Conservation (phyloP, 2,113 vertebrate genomes). For the Brachypteracias leptosomus region DNA sequence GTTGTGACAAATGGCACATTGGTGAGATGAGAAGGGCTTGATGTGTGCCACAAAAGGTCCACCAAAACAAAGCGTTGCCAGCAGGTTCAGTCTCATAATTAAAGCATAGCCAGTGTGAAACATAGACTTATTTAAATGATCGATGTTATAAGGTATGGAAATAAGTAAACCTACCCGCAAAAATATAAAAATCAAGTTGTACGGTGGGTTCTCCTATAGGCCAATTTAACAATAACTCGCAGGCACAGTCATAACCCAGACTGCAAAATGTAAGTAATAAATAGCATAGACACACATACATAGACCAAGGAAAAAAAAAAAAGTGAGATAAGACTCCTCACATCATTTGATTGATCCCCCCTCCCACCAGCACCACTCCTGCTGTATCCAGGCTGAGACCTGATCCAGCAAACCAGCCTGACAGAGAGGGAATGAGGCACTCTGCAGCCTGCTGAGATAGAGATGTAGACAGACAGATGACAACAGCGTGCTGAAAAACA, state of each 20-base stretch:
- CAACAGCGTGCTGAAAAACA: background rate
- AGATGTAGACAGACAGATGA: background rate
- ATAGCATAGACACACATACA: background rate
- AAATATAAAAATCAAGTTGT: background rate
- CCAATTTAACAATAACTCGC: background rate
- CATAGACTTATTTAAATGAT: background rate
- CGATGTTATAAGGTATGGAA: background rate
- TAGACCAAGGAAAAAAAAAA: background rate
- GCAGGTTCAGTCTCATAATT: background rate
- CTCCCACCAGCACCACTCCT: background rate
- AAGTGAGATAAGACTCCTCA: background rate
- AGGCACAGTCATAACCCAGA: background rate
- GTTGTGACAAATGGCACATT: background rate
- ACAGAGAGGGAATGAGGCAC: background rate
- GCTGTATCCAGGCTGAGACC: background rate
- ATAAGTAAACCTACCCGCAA: background rate
- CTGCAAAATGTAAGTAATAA: background rate
- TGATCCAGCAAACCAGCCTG: background rate
- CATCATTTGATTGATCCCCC: background rate
- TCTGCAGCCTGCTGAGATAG: background rate
- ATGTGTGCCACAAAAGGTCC: background rate
- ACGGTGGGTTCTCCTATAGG: background rate
- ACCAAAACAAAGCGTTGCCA: fast-evolving
- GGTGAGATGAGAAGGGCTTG: background rate
- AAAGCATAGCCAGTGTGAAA: background rate